Evolutionary conservation across 2,888 invertebrate species (phyloP).

Genomic region (Petrophora chlorosata): DNA sequence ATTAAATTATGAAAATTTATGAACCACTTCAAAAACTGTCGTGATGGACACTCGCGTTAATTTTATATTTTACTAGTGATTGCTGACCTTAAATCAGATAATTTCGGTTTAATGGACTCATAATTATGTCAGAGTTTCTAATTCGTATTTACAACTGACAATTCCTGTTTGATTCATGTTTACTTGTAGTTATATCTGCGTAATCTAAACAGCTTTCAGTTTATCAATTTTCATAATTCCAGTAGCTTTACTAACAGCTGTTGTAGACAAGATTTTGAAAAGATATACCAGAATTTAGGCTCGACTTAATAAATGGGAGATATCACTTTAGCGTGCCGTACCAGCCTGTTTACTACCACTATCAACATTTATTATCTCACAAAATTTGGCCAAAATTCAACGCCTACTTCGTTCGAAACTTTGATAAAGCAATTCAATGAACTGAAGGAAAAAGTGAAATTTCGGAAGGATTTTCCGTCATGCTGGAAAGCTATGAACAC

Average conservation of each 20-base stretch:
- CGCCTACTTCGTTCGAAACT: slow-evolving; percentile 39
- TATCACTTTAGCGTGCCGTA: slow-evolving; percentile 11
- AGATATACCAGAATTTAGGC: not conserved
- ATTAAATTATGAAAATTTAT: slow-evolving; percentile 2
- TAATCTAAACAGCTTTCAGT: no score
- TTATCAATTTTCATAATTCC: no score
- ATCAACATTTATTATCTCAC: slow-evolving; percentile 9
- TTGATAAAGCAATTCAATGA: slow-evolving; percentile 45
- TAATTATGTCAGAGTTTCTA: no score
- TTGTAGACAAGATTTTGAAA: no score
- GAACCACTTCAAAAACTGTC: slow-evolving; percentile 3
- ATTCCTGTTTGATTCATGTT: no score
- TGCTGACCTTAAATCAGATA: not conserved
- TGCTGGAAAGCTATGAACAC: slow-evolving; percentile 47
- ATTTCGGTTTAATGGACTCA: no score
- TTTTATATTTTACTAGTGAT: not conserved
- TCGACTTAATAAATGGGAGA: not conserved
- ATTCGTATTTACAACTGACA: no score
- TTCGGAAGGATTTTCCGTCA: slow-evolving; percentile 46
- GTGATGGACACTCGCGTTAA: not conserved
- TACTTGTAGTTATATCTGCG: no score
- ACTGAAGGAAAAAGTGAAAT: slow-evolving; percentile 38
- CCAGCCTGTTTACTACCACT: slow-evolving; percentile 10
- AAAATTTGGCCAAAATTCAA: slow-evolving; percentile 38
- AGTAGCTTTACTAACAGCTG: no score